phyloP scores from a whole-genome alignment of 2,113 vertebrate species.

The Amblyornis subalaris region DNA sequence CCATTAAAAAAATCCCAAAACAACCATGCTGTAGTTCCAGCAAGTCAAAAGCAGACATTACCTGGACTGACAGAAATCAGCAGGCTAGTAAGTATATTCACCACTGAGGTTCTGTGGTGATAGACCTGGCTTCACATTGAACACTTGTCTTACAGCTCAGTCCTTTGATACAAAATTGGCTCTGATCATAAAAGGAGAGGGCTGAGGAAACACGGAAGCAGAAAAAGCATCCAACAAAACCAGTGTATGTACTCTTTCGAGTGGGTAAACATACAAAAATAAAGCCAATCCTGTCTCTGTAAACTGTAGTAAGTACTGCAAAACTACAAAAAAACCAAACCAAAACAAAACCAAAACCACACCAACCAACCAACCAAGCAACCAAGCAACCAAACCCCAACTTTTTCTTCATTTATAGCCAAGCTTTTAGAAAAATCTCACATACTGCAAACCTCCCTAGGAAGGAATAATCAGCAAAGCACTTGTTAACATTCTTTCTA shows the following conservation, averaged over 20 bases:
- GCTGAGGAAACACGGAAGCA: not conserved
- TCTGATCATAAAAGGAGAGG: not conserved
- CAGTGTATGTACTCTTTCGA: not conserved
- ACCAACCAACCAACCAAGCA: not conserved
- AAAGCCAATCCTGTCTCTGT: not conserved
- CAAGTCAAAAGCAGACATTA: not conserved
- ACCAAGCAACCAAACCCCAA: not conserved
- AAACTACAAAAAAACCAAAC: not conserved
- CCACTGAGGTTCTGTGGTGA: not conserved
- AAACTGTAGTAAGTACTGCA: not conserved
- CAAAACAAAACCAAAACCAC: not conserved
- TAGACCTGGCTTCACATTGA: not conserved
- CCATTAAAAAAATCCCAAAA: fast-evolving
- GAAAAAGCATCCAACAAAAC: not conserved
- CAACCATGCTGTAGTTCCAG: fast-evolving
- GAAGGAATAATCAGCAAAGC: not conserved
- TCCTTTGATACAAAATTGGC: not conserved
- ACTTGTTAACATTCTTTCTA: not conserved
- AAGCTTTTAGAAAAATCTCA: not conserved
- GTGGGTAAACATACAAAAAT: not conserved
- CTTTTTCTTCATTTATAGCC: not conserved
- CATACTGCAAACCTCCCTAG: not conserved
- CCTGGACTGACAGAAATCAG: not conserved
- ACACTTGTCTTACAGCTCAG: not conserved
- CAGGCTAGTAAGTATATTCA: not conserved